Conservation (phyloP, 2,888 invertebrate species). For the Elysia crispata region DNA sequence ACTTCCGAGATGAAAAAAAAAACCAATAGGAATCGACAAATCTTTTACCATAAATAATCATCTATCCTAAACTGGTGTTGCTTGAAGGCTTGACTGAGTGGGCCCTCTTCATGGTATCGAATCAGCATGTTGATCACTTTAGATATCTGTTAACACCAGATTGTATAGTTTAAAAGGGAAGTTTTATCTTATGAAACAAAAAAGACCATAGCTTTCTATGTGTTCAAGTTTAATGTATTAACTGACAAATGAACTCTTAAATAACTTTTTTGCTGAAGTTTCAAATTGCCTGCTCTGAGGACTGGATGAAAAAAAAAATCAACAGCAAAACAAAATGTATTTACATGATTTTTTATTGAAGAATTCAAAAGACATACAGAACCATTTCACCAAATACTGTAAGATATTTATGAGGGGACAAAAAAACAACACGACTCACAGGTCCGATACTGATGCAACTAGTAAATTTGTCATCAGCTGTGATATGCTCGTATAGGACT, state of each 20-base stretch:
- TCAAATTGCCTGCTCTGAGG: too few species aligned
- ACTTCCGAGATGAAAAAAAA: too few species aligned
- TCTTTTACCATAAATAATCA: constrained; percentile 68
- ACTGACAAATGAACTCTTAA: not conserved
- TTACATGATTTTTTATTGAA: too few species aligned
- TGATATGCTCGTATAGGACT: constrained; percentile 68
- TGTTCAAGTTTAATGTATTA: not conserved
- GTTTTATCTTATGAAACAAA: not conserved
- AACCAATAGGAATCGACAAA: too few species aligned
- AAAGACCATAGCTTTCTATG: not conserved
- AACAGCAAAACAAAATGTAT: too few species aligned
- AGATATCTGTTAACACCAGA: constrained; percentile 61
- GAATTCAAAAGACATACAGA: too few species aligned
- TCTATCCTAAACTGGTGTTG: constrained; percentile 64
- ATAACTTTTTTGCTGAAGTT: too few species aligned
- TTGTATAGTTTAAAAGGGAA: not conserved
- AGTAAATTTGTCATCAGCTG: constrained; percentile 71
- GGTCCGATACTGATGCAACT: constrained; percentile 73
- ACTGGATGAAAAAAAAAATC: too few species aligned
- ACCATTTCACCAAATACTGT: too few species aligned
- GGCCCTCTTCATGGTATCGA: constrained; percentile 67
- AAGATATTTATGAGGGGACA: too few species aligned
- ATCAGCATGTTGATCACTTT: constrained; percentile 72
- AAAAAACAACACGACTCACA: constrained; percentile 58
- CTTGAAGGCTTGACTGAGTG: constrained; percentile 56